Percentiles rank a stretch among this genome's conserved stretches.
Conservation (phyloP, 64 coral and sea anemone species). For the Montipora cactus region DNA sequence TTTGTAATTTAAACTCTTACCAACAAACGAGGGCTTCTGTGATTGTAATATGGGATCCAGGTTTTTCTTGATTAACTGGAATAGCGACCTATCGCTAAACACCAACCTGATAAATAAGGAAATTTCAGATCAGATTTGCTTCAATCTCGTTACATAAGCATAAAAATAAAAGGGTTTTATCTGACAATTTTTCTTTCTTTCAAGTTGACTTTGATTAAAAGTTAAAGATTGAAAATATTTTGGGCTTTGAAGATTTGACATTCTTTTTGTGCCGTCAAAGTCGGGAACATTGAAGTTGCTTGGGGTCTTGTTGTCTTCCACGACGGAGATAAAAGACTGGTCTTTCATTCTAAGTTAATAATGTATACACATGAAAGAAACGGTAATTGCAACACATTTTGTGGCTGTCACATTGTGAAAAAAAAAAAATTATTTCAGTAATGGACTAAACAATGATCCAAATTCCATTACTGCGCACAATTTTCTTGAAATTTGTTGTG, state of each 20-base stretch:
- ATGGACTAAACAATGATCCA: not conserved
- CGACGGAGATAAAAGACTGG: too few species aligned
- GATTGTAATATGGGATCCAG: conserved; percentile 71
- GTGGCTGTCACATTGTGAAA: not conserved
- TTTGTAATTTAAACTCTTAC: conserved; percentile 34
- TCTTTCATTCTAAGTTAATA: not conserved
- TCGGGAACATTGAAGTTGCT: too few species aligned
- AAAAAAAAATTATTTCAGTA: not conserved
- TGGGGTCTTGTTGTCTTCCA: too few species aligned
- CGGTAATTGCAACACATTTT: not conserved
- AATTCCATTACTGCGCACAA: too few species aligned
- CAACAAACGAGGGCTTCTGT: conserved; percentile 62
- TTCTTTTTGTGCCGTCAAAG: not conserved
- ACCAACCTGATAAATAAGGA: conserved; percentile 56
- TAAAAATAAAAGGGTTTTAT: not conserved
- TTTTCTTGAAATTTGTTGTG: too few species aligned
- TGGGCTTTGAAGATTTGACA: not conserved
- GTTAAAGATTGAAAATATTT: not conserved
- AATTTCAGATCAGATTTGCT: not conserved
- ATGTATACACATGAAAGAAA: not conserved
- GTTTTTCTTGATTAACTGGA: conserved; percentile 66
- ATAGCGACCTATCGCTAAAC: conserved; percentile 70
- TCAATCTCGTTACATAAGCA: not conserved
- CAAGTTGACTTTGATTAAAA: conserved; percentile 13
- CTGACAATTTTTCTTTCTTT: not conserved